Percentiles rank a stretch among this genome's conserved stretches.
Evolutionary conservation across 2,113 vertebrate species (phyloP).

Genomic region (Caranx ignobilis): DNA sequence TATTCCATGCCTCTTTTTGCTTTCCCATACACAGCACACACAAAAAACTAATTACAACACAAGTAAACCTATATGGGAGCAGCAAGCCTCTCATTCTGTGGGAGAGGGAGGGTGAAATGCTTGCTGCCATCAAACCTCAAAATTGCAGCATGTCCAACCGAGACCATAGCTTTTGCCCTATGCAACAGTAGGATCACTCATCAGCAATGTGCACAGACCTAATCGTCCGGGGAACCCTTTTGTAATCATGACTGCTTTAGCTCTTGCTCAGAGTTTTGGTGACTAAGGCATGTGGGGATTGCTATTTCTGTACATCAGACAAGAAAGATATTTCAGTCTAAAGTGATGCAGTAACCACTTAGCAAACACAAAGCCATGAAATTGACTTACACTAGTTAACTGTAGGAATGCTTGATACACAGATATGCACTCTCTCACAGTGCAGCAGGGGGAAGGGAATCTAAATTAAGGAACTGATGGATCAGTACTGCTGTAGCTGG

Average conservation of each 20-base stretch:
- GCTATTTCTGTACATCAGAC: slow-evolving; percentile 65
- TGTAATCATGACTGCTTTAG: slow-evolving; percentile 67
- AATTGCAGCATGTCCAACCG: slow-evolving; percentile 74
- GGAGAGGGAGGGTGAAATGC: slow-evolving; percentile 71
- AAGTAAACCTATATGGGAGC: slow-evolving; percentile 72
- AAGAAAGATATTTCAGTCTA: slow-evolving; percentile 57
- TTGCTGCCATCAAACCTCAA: slow-evolving; percentile 81
- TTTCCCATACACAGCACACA: slow-evolving; percentile 57
- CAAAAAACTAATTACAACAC: slow-evolving; percentile 79
- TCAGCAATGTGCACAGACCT: slow-evolving; percentile 52
- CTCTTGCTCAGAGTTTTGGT: slow-evolving; percentile 60
- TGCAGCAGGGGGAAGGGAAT: background rate
- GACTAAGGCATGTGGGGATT: slow-evolving; percentile 57
- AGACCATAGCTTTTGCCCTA: slow-evolving; percentile 49
- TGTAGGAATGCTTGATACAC: slow-evolving; percentile 50
- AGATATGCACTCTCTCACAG: slow-evolving; percentile 30
- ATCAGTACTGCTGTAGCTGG: slow-evolving; percentile 57
- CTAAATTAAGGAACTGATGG: slow-evolving; percentile 77
- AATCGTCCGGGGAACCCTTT: slow-evolving; percentile 67
- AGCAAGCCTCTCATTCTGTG: slow-evolving; percentile 77
- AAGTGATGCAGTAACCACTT: slow-evolving; percentile 49
- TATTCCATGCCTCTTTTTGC: slow-evolving; percentile 56
- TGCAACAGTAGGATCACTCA: slow-evolving; percentile 69
- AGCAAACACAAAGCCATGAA: slow-evolving; percentile 55
- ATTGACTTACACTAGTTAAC: slow-evolving; percentile 63